Percentiles rank a stretch among this genome's conserved stretches.
phyloP scores from a whole-genome alignment of 2,797 vertebrate genomes.

The Notamacropus eugenii region DNA sequence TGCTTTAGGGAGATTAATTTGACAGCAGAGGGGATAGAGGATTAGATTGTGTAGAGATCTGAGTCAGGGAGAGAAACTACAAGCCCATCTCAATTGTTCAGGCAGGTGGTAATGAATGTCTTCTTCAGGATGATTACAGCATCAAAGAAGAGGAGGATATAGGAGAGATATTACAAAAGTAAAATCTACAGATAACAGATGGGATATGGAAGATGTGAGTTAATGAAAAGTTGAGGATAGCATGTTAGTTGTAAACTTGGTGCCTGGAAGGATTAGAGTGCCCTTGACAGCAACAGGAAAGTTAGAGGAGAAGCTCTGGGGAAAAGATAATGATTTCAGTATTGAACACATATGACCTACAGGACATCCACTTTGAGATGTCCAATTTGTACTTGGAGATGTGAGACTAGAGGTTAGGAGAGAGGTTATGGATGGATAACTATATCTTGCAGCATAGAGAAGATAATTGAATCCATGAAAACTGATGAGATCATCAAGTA shows the following conservation, averaged over 20 bases:
- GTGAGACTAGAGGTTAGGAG: no score
- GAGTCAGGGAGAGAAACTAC: background rate
- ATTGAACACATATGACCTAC: no score
- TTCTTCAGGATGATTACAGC: background rate
- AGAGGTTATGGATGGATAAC: no score
- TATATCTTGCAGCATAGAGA: no score
- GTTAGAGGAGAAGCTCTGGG: background rate
- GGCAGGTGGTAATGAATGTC: background rate
- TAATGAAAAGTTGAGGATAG: background rate
- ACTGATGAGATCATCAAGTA: no score
- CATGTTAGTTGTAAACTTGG: background rate
- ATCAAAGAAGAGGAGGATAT: background rate
- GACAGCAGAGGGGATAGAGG: background rate
- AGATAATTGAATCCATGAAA: no score
- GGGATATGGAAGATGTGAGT: background rate
- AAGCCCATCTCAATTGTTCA: background rate
- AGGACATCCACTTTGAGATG: no score
- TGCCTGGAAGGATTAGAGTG: background rate
- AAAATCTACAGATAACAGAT: background rate
- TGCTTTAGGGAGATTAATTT: background rate
- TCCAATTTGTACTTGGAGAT: no score
- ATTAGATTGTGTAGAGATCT: background rate
- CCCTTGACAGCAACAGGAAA: background rate
- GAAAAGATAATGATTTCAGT: no score
- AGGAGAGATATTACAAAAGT: background rate